phyloP scores from a whole-genome alignment of 2,113 vertebrate genomes.

The Syngnathus scovelli region DNA sequence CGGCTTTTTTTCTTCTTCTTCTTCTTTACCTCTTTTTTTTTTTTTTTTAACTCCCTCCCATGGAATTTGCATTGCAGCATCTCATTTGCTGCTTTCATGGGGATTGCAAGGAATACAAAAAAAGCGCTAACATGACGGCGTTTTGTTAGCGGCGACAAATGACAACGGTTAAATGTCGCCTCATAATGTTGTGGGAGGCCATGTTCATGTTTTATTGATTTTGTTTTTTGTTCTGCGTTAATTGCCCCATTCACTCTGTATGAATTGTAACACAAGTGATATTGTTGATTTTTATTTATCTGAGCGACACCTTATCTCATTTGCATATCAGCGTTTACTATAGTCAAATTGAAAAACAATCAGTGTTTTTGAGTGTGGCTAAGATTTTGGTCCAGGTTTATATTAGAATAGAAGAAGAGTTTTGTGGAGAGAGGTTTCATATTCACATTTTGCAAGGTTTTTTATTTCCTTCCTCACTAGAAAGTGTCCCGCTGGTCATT shows the following conservation, averaged over 20 bases:
- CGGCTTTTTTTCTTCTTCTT: slow-evolving; percentile 33
- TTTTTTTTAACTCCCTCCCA: background rate
- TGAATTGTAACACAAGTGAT: background rate
- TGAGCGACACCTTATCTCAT: background rate
- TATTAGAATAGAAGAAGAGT: background rate
- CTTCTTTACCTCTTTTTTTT: slow-evolving; percentile 23
- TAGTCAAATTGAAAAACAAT: too few relatives aligned
- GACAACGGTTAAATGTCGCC: background rate
- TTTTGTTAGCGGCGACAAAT: background rate
- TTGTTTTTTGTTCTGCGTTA: background rate
- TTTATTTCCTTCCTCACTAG: too few relatives aligned
- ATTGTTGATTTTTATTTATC: background rate
- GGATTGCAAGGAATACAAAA: slow-evolving; percentile 28
- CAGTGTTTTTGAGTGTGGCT: too few relatives aligned
- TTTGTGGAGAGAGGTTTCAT: too few relatives aligned
- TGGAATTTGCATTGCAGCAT: slow-evolving; percentile 45
- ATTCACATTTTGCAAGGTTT: too few relatives aligned
- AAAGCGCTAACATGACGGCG: slow-evolving; percentile 17
- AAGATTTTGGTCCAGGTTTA: background rate
- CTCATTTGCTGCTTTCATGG: slow-evolving; percentile 30
- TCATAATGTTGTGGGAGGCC: background rate
- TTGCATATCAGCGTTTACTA: background rate
- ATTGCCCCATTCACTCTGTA: background rate
- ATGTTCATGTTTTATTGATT: slow-evolving; percentile 1
- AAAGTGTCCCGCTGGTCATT: too few relatives aligned